Base-by-base conservation (phyloP, 30 jellyfish, hydroid and myxozoan genomes). In the Cassiopea xamachana region DNA sequence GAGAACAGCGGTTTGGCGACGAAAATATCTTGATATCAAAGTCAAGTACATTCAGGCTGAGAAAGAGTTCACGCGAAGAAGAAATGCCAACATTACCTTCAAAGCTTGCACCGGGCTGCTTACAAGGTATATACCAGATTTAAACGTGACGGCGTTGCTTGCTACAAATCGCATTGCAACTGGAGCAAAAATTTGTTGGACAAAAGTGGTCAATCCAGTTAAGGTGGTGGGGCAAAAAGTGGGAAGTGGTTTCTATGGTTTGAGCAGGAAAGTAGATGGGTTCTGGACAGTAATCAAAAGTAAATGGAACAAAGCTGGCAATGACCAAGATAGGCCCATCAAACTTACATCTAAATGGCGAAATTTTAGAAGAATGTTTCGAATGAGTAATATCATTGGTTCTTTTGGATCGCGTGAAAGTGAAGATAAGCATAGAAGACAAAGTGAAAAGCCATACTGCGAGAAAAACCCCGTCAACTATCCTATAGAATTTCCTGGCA, bases 171-270 rank as follows among this genome's bases (percentile, higher is more conserved):
- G 87, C 45, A 77, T 88, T 62, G 88, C 90, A 1, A 88, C 48
- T 19, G 81, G 95, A 46, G 95, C 95, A 61, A 88, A 88, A 77
- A 78, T 79, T 84, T 88, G 95, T 64, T 88, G 95, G 95, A 69
- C 47, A 71, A 78, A 73, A 59, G 95, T 88, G 9, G 68, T 88
- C 1, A 88, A 89, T 15, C 95, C 95, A 78, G 95, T 88, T 13
- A 60, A 80, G 69, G 90, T 82, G 1, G 88, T 88, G 59, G 75
- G 88, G 79, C 74, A 73, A 47, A 82, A 59, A 8, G 71, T 88
- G 95, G 88, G 88, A 27, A 82, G 59, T 46, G 89, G 95, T 2
- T 46, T 88, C 59, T 82, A 43, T 17, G 75, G 75, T 48, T 69
- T 88, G 17, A 58, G 95, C 81, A 15, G 82, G 70, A 79, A 77